Base-by-base conservation (phyloP, 1,140 invertebrate species). In the Tetramorium parvispinum region DNA sequence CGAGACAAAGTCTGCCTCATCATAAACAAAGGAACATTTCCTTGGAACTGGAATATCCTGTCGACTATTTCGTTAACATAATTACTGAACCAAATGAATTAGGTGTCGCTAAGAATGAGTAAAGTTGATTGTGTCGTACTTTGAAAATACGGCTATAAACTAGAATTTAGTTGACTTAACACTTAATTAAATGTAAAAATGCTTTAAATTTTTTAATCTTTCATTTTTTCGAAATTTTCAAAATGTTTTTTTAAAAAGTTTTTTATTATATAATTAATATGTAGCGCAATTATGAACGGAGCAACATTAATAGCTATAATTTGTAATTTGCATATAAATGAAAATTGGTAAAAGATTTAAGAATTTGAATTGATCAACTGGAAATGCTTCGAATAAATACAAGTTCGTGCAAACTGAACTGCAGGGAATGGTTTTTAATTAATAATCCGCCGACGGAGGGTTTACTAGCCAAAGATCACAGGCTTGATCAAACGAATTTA, bases 401-500 rank as follows among this genome's bases (percentile, higher is more conserved):
- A 57, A 57, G 51, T 24, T 68, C 2, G 13, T 46, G 63, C 21
- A 59, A 59, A 59, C 2, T 43, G 55, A 73, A 21, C 8, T 70
- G 63, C 2, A 59, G 53, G 16, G 79, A 75, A 32, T 16, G 40
- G 13, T 83, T 83, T 83, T 59, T 75, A 73, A 83, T 83, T 73
- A 83, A 75, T 75, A 75, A 83, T 49, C 55, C 40, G 40, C 18
- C 53, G 37, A 55, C 11, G n/a, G 32, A 71, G 27, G 32, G 37
- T 71, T 82, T 46, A 16, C 53, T 24, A 6, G 11, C 3, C 40
- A 24, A 73, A 83, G 68, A 75, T 83, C 55, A 75, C 53, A 63
- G 6, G 24, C 11, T 83, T 16, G 55, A 59, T 73, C 53, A 75
- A 83, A 83, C 68, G 27, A 75, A 75, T 83, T 83, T 83, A 57